Percentiles rank a stretch among this genome's conserved stretches.
Conservation (phyloP, 1,140 invertebrate genomes). For the Camponotus vicinus region DNA sequence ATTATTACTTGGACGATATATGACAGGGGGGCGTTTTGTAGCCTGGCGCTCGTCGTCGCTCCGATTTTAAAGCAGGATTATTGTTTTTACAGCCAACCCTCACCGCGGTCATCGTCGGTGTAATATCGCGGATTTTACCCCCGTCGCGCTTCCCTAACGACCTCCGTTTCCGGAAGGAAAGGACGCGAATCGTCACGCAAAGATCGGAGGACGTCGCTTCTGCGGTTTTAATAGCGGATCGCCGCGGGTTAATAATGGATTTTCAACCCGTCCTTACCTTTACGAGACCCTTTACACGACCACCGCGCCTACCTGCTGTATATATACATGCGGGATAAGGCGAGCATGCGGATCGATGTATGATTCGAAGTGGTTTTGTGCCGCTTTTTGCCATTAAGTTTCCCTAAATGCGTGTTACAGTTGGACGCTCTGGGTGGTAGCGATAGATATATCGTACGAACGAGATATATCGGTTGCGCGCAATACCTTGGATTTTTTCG, state of each 20-base stretch:
- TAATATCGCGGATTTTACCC: constrained; percentile 2
- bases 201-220: constrained; percentile 58
- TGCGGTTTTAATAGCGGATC: constrained; percentile 77
- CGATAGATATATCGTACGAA: constrained; percentile 30
- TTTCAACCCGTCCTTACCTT: constrained; percentile 83
- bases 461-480: constrained; percentile 36
- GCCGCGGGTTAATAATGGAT: constrained; percentile 83
- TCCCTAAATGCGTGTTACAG: constrained; percentile 80
- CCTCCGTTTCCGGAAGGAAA: constrained; percentile 4
- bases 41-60: neutral
- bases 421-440: constrained; percentile 10
- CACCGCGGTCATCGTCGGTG: neutral
- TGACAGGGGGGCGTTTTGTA: constrained; percentile 7
- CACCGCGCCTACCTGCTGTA: constrained; percentile 79
- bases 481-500: constrained; percentile 43
- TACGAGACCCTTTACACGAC: constrained; percentile 79
- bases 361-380: constrained; percentile 76
- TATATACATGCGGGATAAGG: constrained; percentile 82
- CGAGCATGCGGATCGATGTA: constrained; percentile 66
- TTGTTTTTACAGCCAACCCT: constrained; percentile 46
- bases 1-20: constrained; percentile 58
- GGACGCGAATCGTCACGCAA: constrained; percentile 10
- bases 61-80: constrained; percentile 21
- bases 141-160: neutral
- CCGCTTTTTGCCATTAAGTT: constrained; percentile 81